Base-by-base conservation (phyloP, 2,888 invertebrate genomes). In the Troides aeacus region DNA sequence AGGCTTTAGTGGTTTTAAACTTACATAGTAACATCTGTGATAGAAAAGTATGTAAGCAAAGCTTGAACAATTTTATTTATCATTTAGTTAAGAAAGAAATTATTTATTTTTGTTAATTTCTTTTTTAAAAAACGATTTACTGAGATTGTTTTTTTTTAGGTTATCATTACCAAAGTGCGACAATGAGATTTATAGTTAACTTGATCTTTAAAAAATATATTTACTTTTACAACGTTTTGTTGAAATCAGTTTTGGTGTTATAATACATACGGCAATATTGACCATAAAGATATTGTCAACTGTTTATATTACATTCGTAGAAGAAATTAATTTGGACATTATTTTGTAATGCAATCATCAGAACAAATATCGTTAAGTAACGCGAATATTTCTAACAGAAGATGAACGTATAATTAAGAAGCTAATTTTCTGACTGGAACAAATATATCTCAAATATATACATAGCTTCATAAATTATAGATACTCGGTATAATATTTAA, bases 1-100 rank as follows among this genome's bases (percentile, higher is more conserved):
- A 64, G 42, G 66, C 64, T 59, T 66, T 71, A 62, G 66, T 67
- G 69, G 63, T 68, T 57, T 59, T 69, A 68, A 72, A 64, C 63
- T 62, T 53, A n/a, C 53, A 64, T 57, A 71, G 60, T 67, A 72
- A 74, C 74, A 74, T 72, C 74, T 74, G 74, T 74, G 74, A 74
- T 74, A 74, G 68, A 68, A 66, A 63, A 70, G 61, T 70, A 71
- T 70, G 64, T 62, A 66, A 73, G 70, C 70, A 62, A 69, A 71
- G 73, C 70, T 70, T 71, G 74, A 72, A 67, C 74, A 72, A 73
- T 71, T 72, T 68, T 60, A 69, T 53, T 69, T 68, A 58, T 23
- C 18, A 50, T 30, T 65, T 60, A 60, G 18, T 39, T 68, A 59
- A 63, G 42, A 12, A 17, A 61, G 18, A 53, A 61, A 61, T 56